Conservation (phyloP, 2,113 vertebrate species). For the Entomyzon cyanotis region DNA sequence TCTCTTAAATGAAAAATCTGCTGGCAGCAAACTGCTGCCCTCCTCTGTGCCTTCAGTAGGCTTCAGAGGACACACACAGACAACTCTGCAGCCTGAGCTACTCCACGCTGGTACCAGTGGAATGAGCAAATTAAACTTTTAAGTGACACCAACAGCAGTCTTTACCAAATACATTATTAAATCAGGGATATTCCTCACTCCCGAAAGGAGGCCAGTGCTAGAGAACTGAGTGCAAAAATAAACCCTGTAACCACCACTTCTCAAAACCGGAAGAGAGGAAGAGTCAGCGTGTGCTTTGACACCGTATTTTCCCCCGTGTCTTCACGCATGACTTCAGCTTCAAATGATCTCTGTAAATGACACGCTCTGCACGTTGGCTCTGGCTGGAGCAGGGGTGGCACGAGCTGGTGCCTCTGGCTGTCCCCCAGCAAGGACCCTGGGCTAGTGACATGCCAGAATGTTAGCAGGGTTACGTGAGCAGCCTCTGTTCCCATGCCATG, state of each 20-base stretch:
- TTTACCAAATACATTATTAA: not conserved
- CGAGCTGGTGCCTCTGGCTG: not conserved
- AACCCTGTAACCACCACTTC: not conserved
- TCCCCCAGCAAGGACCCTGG: accelerated
- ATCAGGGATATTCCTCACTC: not conserved
- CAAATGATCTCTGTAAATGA: accelerated
- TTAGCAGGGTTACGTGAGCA: slow-evolving; percentile 6
- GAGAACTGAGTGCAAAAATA: not conserved
- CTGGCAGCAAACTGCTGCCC: not conserved
- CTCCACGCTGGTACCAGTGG: not conserved
- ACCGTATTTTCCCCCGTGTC: not conserved
- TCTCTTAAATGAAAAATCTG: not conserved
- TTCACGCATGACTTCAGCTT: accelerated
- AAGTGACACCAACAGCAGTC: accelerated
- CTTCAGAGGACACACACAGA: not conserved
- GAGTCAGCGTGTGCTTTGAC: not conserved
- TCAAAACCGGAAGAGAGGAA: not conserved
- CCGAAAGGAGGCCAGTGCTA: not conserved
- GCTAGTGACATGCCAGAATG: accelerated
- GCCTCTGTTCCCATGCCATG: not conserved
- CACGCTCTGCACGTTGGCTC: not conserved
- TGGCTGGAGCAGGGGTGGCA: not conserved
- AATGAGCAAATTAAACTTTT: not conserved
- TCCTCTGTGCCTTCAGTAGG: not conserved
- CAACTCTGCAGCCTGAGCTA: not conserved